phyloP scores from a whole-genome alignment of 2,888 invertebrate genomes.

The Toxonevra muliebris region DNA sequence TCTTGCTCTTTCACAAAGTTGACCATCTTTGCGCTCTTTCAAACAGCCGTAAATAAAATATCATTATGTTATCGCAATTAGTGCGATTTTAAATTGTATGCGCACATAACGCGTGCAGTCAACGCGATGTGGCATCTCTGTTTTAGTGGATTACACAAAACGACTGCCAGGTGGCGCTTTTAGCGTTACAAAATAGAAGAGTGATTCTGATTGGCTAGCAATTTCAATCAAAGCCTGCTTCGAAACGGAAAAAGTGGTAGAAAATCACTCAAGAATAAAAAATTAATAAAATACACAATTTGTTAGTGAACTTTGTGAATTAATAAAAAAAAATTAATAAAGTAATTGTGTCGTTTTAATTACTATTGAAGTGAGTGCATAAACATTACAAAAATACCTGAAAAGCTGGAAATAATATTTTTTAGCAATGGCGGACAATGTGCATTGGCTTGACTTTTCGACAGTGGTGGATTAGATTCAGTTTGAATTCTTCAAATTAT shows the following conservation, averaged over 20 bases:
- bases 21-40: no score
- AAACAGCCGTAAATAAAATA: no score
- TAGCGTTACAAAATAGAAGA: conserved; percentile 28
- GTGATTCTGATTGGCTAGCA: conserved; percentile 24
- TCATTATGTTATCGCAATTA: no score
- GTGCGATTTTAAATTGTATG: no score
- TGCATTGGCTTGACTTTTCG: conserved; percentile 29
- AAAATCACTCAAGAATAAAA: conserved; percentile 27
- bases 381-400: no score
- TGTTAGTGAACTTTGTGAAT: conserved; percentile 10
- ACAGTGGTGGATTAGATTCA: conserved; percentile 12
- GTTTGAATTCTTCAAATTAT: no score
- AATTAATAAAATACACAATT: conserved; percentile 20
- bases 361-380: no score
- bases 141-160: conserved; percentile 17
- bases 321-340: neutral
- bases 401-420: conserved; percentile 13
- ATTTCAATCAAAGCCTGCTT: neutral
- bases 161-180: conserved; percentile 29
- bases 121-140: conserved; percentile 13
- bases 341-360: no score
- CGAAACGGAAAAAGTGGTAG: conserved; percentile 25
- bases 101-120: conserved; percentile 12
- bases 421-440: conserved; percentile 34
- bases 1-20: no score